A percentile compares a stretch with the other conserved stretches of the same genome.
Conservation (phyloP, 2,797 vertebrate genomes). For the Betta splendens region DNA sequence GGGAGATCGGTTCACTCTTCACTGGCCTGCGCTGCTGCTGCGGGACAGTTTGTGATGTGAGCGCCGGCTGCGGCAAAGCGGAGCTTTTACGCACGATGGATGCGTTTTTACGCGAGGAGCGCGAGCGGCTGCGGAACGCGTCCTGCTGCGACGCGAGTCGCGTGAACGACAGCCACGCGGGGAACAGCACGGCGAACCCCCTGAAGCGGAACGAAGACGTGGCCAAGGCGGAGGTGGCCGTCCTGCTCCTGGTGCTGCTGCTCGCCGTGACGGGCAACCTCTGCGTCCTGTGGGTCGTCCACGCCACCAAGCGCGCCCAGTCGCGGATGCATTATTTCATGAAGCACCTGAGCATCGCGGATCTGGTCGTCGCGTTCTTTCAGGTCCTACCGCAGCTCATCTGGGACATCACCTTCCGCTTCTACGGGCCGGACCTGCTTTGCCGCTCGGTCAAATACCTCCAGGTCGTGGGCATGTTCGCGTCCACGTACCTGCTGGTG, state of each 20-base stretch:
- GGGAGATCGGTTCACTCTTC: neutral
- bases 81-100: conserved; percentile 78
- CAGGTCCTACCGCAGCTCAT: conserved; percentile 98
- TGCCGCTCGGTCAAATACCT: conserved; percentile 95
- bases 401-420: conserved; percentile 99
- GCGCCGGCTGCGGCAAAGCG: conserved; percentile 34
- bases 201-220: conserved; percentile 92
- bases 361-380: conserved; percentile 94
- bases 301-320: conserved; percentile 88
- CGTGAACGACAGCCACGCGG: conserved; percentile 61
- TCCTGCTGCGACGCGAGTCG: conserved; percentile 67
- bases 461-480: conserved; percentile 99
- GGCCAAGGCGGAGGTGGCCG: conserved; percentile 93
- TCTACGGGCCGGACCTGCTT: conserved; percentile 92
- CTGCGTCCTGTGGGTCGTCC: conserved; percentile 92
- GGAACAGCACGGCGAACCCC: conserved; percentile 83
- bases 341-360: conserved; percentile 98
- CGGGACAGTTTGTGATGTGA: conserved; percentile 56
- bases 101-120: conserved; percentile 63
- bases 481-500: conserved; percentile 97
- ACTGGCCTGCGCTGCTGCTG: neutral
- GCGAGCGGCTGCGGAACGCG: conserved; percentile 48
- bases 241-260: conserved; percentile 90
- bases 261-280: conserved; percentile 92
- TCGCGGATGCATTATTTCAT: conserved; percentile 99